Evolutionary conservation across 2,888 invertebrate species (phyloP).

Genomic region (Cryptocephalus moraei): DNA sequence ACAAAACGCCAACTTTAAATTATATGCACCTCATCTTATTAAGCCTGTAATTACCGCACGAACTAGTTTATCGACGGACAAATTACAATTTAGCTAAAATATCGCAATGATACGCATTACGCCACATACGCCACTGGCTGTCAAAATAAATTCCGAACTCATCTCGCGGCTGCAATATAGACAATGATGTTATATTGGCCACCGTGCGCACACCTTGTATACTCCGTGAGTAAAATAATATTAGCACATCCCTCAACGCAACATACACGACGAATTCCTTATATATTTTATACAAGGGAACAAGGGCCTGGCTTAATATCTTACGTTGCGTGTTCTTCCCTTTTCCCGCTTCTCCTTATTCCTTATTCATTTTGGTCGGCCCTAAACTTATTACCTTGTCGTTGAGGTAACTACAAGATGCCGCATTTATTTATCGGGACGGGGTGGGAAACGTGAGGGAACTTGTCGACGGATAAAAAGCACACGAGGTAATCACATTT

Average conservation of each 20-base stretch:
- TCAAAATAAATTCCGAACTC: slow-evolving; percentile 19
- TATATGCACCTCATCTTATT: no score
- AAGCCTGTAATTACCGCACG: no score
- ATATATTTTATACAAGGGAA: slow-evolving; percentile 5
- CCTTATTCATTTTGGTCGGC: slow-evolving; percentile 27
- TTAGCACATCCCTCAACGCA: slow-evolving; percentile 20
- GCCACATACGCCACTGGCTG: slow-evolving; percentile 11
- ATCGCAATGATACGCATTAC: no score
- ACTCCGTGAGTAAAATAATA: slow-evolving; percentile 33
- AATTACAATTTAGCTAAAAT: no score
- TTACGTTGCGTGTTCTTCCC: slow-evolving; percentile 9
- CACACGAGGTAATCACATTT: no score
- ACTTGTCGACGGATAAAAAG: no score
- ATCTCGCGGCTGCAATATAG: slow-evolving; percentile 29
- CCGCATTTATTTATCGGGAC: not conserved
- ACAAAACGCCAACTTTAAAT: no score
- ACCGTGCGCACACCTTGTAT: slow-evolving; percentile 28
- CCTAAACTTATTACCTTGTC: slow-evolving; percentile 28
- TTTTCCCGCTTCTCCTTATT: slow-evolving; percentile 18
- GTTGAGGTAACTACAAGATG: slow-evolving; percentile 15
- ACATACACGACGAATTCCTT: slow-evolving; percentile 7
- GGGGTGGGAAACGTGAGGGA: no score
- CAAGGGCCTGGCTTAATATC: slow-evolving; percentile 22
- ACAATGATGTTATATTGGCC: slow-evolving; percentile 30
- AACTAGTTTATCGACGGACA: no score